These are phyloP conservation scores for Synanthedon tipuliformis DNA, from an alignment of 2,888 invertebrate species.

Conservation along the genomic window DNA sequence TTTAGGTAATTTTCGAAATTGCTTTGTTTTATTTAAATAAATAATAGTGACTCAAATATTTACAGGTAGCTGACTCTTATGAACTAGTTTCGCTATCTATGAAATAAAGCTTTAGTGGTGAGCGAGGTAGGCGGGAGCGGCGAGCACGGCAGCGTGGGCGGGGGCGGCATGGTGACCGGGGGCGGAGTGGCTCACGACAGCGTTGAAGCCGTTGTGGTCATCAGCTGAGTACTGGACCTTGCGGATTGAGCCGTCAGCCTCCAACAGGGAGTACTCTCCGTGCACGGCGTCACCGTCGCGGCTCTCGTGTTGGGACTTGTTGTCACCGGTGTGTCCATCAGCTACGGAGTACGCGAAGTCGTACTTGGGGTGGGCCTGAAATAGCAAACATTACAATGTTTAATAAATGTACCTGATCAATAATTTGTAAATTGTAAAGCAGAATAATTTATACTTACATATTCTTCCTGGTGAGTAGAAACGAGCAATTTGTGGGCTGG, in stretches of 20 bases:
- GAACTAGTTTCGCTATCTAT: background rate
- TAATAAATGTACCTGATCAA: background rate
- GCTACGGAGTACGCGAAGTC: constrained; percentile 69
- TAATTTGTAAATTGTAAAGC: background rate
- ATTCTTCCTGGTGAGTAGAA: constrained; percentile 29
- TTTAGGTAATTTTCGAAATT: too few species aligned
- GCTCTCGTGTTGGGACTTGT: constrained; percentile 70
- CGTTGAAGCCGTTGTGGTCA: constrained; percentile 64
- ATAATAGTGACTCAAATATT: constrained; percentile 8
- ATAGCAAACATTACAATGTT: constrained; percentile 2
- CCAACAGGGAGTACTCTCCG: constrained; percentile 58
- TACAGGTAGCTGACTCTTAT: background rate
- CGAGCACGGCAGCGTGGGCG: background rate
- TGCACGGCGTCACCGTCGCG: constrained; percentile 73
- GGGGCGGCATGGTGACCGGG: constrained; percentile 29
- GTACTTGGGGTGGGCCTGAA: constrained; percentile 70
- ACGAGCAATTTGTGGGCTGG: constrained; percentile 26
- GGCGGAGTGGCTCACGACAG: constrained; percentile 49
- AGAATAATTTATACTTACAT: constrained; percentile 27
- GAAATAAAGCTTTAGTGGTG: constrained; percentile 20
- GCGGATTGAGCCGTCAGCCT: constrained; percentile 66
- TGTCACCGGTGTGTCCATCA: constrained; percentile 70
- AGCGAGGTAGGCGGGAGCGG: constrained; percentile 23
- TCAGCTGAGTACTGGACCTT: constrained; percentile 67
- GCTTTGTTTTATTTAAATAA: constrained; percentile 7